Conservation (phyloP, 92 coral and sea anemone species). For the Porites evermanni region DNA sequence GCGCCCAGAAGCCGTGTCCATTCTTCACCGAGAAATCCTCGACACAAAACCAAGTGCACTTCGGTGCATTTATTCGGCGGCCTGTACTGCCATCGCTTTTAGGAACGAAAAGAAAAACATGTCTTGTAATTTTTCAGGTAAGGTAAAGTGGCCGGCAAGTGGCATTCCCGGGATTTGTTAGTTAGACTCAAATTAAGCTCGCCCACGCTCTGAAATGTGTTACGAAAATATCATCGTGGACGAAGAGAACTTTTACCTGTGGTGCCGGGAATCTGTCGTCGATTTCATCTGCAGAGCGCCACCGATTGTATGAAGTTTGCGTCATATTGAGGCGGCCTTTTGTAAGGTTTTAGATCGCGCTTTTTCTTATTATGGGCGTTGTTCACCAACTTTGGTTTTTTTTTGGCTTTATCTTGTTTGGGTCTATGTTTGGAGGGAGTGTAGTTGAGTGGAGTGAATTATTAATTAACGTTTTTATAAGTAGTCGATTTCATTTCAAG, state of each 20-base stretch:
- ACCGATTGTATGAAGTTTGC: slow-evolving; percentile 19
- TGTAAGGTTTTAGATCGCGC: slow-evolving; percentile 33
- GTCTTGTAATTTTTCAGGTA: slow-evolving; percentile 69
- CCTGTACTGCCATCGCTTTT: slow-evolving; percentile 50
- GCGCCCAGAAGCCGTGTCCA: slow-evolving; percentile 49
- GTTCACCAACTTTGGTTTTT: slow-evolving; percentile 45
- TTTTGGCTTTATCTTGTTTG: slow-evolving; percentile 53
- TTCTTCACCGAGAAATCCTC: slow-evolving; percentile 27
- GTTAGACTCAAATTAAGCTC: slow-evolving; percentile 81
- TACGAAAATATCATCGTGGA: slow-evolving; percentile 67
- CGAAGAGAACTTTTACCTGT: slow-evolving; percentile 39
- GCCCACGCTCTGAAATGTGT: slow-evolving; percentile 87
- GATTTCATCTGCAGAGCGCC: slow-evolving; percentile 51
- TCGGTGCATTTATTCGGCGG: slow-evolving; percentile 68
- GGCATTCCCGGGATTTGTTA: slow-evolving; percentile 82
- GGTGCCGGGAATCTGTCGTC: slow-evolving; percentile 62
- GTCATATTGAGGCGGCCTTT: slow-evolving; percentile 30
- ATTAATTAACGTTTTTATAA: slow-evolving; percentile 57
- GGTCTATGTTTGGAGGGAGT: slow-evolving; percentile 70
- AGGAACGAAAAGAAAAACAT: slow-evolving; percentile 47
- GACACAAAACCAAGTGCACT: slow-evolving; percentile 46
- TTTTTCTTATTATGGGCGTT: slow-evolving; percentile 62
- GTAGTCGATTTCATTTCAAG: slow-evolving; percentile 63
- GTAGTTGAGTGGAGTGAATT: slow-evolving; percentile 60
- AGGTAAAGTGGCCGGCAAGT: slow-evolving; percentile 67